Conservation (phyloP, 2,113 vertebrate species). For the Mesembrinibis cayennensis region DNA sequence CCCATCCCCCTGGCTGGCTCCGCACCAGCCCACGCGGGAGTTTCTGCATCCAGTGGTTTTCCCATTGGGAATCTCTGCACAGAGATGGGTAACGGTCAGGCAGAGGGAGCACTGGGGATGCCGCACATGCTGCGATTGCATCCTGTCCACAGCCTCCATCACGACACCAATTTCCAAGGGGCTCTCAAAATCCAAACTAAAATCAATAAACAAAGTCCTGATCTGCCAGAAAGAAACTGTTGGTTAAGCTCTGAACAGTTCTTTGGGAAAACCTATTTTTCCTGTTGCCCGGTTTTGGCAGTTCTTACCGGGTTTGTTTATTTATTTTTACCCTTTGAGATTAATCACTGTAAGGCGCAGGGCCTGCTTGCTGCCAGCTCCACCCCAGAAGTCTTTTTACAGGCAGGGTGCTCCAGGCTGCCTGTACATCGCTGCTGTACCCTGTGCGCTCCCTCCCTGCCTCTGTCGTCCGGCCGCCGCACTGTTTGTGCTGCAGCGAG, state of each 20-base stretch:
- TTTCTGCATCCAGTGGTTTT: neutral
- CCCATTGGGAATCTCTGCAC: neutral
- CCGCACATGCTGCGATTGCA: neutral
- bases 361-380: neutral
- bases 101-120: neutral
- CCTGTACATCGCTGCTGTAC: neutral
- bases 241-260: neutral
- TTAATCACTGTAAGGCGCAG: neutral
- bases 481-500: neutral
- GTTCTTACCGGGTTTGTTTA: neutral
- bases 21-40: rapidly evolving
- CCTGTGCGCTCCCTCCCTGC: neutral
- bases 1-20: neutral
- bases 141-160: neutral
- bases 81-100: neutral
- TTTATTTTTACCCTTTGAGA: conserved; percentile 33
- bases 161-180: rapidly evolving
- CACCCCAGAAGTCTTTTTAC: neutral
- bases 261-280: neutral
- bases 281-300: neutral
- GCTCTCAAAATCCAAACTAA: neutral
- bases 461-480: neutral
- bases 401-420: neutral
- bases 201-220: neutral
- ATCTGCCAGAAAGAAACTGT: neutral